Percentiles rank a stretch among this genome's conserved stretches.
Conservation (phyloP, 2,888 invertebrate species). For the Apotomis capreana region DNA sequence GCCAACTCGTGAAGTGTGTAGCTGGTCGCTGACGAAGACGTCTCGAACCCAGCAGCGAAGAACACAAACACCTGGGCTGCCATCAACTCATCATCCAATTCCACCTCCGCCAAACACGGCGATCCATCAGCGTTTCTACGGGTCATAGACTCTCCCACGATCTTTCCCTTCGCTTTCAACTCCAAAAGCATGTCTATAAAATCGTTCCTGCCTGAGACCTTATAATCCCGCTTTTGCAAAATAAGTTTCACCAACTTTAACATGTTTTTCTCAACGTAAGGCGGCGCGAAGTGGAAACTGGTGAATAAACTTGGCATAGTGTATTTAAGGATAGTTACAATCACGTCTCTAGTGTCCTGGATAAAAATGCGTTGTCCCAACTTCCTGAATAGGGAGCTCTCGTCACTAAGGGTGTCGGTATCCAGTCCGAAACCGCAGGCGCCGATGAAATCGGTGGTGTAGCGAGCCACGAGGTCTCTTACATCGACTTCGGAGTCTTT, state of each 20-base stretch:
- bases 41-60: conserved; percentile 56
- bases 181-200: conserved; percentile 46
- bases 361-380: conserved; percentile 42
- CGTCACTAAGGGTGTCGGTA: conserved; percentile 42
- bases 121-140: conserved; percentile 40
- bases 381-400: conserved; percentile 42
- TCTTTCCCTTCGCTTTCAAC: conserved; percentile 40
- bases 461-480: conserved; percentile 45
- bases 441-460: conserved; percentile 45
- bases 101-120: conserved; percentile 20
- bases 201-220: conserved; percentile 42
- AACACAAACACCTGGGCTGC: conserved; percentile 45
- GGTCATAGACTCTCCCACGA: conserved; percentile 45
- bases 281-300: not conserved
- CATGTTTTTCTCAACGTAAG: not conserved
- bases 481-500: conserved; percentile 36
- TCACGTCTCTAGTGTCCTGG: conserved; percentile 29
- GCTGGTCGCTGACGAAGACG: conserved; percentile 54
- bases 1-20: conserved; percentile 52
- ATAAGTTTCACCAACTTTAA: conserved; percentile 35
- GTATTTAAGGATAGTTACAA: conserved; percentile 21
- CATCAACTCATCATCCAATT: conserved; percentile 32
- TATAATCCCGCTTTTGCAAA: conserved; percentile 39
- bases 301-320: conserved; percentile 7
- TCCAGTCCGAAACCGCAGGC: conserved; percentile 45